Base-by-base conservation (phyloP, 2,888 invertebrate species). In the Dynastes maya region DNA sequence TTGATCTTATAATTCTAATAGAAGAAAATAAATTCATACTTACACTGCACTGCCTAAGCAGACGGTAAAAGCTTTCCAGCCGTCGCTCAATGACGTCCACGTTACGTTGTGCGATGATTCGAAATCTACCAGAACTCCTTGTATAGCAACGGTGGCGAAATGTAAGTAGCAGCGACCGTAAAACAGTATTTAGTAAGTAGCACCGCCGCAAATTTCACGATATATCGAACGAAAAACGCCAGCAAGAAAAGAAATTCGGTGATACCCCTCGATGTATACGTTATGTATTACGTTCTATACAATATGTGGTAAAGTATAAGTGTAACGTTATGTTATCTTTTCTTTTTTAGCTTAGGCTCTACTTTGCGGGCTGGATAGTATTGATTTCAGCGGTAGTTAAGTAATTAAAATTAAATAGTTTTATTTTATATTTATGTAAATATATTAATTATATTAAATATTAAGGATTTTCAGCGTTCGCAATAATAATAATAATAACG, bases 51-150 rank as follows among this genome's bases (percentile, higher is more conserved):
- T 83, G 84, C 83, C 83, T 84, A 68, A 85, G 83, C 82, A 85
- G 85, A 81, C 84, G 83, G 81, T 85, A 84, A 82, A 85, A 82
- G 78, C 85, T 81, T 82, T 83, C 83, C 81, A 85, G 81, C 82
- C 85, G 84, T 81, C 85, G 85, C 84, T 85, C 84, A 85, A 85
- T 85, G 82, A 82, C 84, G 84, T 82, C 85, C 85, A 84, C 84
- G 84, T 84, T 22, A 61, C 55, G 72, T 77, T 79, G 77, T 77
- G 79, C 79, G 77, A 75, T 79, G 58, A 76, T 61, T 61, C 68
- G 65, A 74, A 74, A 61, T 61, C 1, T 74, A 61, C 37, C 45
- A 49, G 72, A 61, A 40, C 45, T 61, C 61, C 40, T 29, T 61
- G 6, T 72, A 5, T 5, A 58, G 61, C 11, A 61, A 16, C 32